Evolutionary conservation across 2,797 vertebrate species (phyloP), one percentile per base, ranked within the genome.

Genomic region (Oreonectes daqikongensis): DNA sequence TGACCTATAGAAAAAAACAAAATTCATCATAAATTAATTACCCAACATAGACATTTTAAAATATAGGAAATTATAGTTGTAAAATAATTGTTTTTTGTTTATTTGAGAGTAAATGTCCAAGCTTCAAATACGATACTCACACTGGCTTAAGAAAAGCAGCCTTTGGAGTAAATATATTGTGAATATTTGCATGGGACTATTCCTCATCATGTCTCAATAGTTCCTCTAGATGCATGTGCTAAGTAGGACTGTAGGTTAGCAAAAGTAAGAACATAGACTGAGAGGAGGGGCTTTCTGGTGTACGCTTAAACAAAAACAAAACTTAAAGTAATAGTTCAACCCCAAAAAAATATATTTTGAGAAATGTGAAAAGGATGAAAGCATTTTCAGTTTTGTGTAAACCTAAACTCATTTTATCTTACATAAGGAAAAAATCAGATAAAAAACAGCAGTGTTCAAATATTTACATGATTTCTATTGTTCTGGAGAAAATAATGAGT

Each of bases 1-100:
- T 64, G 32, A 67, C 50, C 84, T 85, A 18, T 38, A n/a, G 48
- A 11, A 14, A 53, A 44, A 15, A 26, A 28, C 17, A 15, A 59
- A 57, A 30, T 14, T 42, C 11, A 42, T 12, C 10, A 14, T 59
- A 28, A 59, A 59, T 50, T 10, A n/a, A 12, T 38, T 10, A 38
- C 10, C 1, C 2, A 38, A 38, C 35, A 3, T 2, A 35, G 35
- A 35, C 32, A 35, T 1, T 35, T 14, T 12, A 11, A 40, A 40
- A 40, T 0, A 42, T 14, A 2, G 3, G 3, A 42, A 42, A 46
- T 46, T 2, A 46, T 46, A 46, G 18, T 3, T 18, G 14, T 52
- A 8, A n/a, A 50, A 20, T 50, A n/a, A n/a, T 1, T 48, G 14
- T 44, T 15, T 50, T 50, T 46, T 46, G 17, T 2, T 48, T 6